A percentile compares a stretch with the other conserved stretches of the same genome.
These are phyloP conservation scores for Junonia oenone DNA, from an alignment of 2,888 invertebrate genomes.

Conservation along the genomic window DNA sequence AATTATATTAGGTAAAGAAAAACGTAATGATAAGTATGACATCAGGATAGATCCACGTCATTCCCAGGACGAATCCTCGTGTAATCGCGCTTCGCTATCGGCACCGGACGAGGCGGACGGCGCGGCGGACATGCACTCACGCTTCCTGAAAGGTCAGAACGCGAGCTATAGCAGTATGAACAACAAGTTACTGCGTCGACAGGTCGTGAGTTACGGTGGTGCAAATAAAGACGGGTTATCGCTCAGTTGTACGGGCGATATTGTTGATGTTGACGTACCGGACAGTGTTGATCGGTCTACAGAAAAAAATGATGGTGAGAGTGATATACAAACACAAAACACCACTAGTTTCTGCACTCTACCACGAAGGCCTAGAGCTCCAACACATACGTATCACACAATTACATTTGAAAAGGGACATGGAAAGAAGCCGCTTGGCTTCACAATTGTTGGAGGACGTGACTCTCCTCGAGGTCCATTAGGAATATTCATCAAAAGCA, in stretches of 20 bases:
- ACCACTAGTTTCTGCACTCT: slow-evolving; percentile 85
- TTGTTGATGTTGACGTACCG: slow-evolving; percentile 63
- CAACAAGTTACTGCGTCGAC: slow-evolving; percentile 78
- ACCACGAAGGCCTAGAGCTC: slow-evolving; percentile 84
- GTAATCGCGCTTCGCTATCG: slow-evolving; percentile 74
- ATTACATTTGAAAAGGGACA: slow-evolving; percentile 89
- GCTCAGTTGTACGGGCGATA: slow-evolving; percentile 63
- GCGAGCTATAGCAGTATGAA: slow-evolving; percentile 81
- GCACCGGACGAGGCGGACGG: slow-evolving; percentile 64
- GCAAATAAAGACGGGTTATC: slow-evolving; percentile 63
- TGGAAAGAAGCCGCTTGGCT: slow-evolving; percentile 91
- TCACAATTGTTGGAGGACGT: slow-evolving; percentile 92
- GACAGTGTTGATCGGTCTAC: slow-evolving; percentile 54
- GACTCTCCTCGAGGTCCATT: slow-evolving; percentile 91
- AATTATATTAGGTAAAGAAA: slow-evolving; percentile 74
- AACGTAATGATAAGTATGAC: slow-evolving; percentile 66
- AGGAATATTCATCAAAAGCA: slow-evolving; percentile 92
- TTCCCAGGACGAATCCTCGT: slow-evolving; percentile 73
- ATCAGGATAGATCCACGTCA: slow-evolving; percentile 85
- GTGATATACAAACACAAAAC: slow-evolving; percentile 61
- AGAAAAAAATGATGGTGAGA: slow-evolving; percentile 57
- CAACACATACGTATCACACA: slow-evolving; percentile 84
- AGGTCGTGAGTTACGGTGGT: slow-evolving; percentile 78
- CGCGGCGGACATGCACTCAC: slow-evolving; percentile 67
- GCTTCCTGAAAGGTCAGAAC: slow-evolving; percentile 82